A percentile compares a stretch with the other conserved stretches of the same genome.
Conservation (phyloP, 2,113 vertebrate genomes). For the Beaufortia kweichowensis region DNA sequence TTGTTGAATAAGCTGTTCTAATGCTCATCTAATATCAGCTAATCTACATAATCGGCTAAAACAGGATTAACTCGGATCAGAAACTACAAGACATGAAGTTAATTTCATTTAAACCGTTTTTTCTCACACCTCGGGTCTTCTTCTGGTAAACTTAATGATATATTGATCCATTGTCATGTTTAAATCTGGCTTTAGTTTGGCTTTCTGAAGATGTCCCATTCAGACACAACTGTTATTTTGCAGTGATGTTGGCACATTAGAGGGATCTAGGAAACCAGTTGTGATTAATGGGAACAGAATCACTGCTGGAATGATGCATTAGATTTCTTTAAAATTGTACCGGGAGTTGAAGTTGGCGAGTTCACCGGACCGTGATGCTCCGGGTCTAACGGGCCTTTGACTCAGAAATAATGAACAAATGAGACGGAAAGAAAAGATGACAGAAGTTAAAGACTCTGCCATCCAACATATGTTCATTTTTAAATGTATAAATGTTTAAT, state of each 20-base stretch:
- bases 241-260: background rate
- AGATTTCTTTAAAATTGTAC: background rate
- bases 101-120: background rate
- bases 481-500: constrained; percentile 8
- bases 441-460: constrained; percentile 72
- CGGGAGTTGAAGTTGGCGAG: constrained; percentile 1
- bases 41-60: constrained; percentile 21
- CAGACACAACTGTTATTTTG: background rate
- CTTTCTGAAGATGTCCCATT: constrained; percentile 27
- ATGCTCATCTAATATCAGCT: constrained; percentile 7
- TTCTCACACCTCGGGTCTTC: background rate
- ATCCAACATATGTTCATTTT: constrained; percentile 32
- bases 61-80: constrained; percentile 12
- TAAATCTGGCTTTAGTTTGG: background rate
- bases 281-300: background rate
- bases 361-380: constrained; percentile 28
- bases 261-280: background rate
- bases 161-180: constrained; percentile 34
- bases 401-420: constrained; percentile 58
- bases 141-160: constrained; percentile 5
- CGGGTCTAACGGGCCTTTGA: constrained; percentile 33
- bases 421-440: constrained; percentile 54
- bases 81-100: background rate
- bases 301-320: background rate
- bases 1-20: background rate